These are phyloP conservation scores for Macrotus californicus DNA, from an alignment of 2,113 vertebrate species.

Conservation along the genomic window DNA sequence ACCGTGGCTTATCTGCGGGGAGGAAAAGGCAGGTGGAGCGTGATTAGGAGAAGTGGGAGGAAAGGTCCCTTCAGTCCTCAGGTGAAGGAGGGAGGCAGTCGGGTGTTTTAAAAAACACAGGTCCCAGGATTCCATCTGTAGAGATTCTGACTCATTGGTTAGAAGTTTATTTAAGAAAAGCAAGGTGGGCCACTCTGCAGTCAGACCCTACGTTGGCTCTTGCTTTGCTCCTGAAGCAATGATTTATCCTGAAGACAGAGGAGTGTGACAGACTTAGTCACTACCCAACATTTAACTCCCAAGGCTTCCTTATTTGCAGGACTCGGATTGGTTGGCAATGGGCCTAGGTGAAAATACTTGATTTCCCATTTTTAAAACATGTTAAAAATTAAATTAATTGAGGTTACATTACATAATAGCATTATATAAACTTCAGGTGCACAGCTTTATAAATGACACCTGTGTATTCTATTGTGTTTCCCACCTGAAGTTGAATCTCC, in stretches of 20 bases:
- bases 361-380: background rate
- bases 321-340: background rate
- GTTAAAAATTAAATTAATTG: background rate
- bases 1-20: conserved; percentile 83
- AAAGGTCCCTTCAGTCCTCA: background rate
- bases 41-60: background rate
- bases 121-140: background rate
- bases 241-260: background rate
- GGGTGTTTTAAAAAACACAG: background rate
- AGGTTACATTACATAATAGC: background rate
- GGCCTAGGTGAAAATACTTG: background rate
- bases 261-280: background rate
- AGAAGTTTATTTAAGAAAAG: background rate
- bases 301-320: background rate
- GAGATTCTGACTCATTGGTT: background rate
- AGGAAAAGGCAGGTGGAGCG: background rate
- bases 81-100: background rate
- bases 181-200: background rate
- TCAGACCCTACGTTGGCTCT: background rate
- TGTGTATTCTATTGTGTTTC: background rate
- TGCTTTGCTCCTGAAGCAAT: background rate
- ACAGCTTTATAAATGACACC: background rate
- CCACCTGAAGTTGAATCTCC: background rate
- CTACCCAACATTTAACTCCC: background rate
- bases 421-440: background rate